Base-by-base conservation (phyloP, 2,113 vertebrate species). In the Xiphophorus hellerii region DNA sequence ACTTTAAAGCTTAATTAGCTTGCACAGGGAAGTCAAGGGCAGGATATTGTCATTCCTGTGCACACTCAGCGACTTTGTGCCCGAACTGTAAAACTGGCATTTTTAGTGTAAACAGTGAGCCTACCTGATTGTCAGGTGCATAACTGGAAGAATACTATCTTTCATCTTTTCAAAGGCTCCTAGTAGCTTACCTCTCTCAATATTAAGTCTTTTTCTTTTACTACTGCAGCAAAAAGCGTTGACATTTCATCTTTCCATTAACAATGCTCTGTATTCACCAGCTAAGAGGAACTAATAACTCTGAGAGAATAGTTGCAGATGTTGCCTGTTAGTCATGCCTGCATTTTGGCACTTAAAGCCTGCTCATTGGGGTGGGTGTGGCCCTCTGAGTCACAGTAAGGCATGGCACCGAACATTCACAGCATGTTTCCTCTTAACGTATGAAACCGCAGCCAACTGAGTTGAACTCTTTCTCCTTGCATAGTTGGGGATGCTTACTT, bases 301-400 rank as follows among this genome's bases (percentile, higher is more conserved):
- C 31, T 69, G 8, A 12, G 31, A 15, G 42, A 75, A 54, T 58
- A 69, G 54, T 30, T 76, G 29, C 42, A 64, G 35, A 29, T 73
- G 67, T 63, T 77, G 51, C 48, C 28, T 66, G 42, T 66, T 77
- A 65, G 35, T 88, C 66, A 12, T 39, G 22, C 73, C 37, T 87
- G 74, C 81, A 54, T 84, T 73, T 74, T 78, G 62, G 44, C 79
- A 67, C 62, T 20, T 62, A 7, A 12, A 72, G 60, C 61, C 66
- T 68, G 5, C 67, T 62, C 69, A 80, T 74, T 73, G 74, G 69
- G 42, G 86, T 85, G 86, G 88, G 87, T 86, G 88, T 89, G 87
- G 83, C 70, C 35, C 42, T 17, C 9, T 88, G 69, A 77, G 64
- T 82, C 74, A 71, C 51, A 67, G 62, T 30, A 22, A 67, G 62